Evolutionary conservation across 2,888 invertebrate species (phyloP).

Genomic region (Notodonta ziczac): DNA sequence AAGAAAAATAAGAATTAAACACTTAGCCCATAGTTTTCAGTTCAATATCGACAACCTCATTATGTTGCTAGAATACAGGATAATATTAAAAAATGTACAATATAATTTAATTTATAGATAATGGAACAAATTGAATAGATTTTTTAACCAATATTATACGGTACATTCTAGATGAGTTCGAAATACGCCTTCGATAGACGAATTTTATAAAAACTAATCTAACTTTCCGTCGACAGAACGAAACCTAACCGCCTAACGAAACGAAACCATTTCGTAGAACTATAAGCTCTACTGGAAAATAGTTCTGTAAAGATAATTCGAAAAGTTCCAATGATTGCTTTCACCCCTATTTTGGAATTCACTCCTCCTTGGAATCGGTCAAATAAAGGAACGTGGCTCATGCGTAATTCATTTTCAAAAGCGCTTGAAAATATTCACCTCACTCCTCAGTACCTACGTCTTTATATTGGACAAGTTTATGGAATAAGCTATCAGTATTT

Average conservation of each 20-base stretch:
- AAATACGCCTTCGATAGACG: neutral
- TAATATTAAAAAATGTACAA: too few relatives aligned
- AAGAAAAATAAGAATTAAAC: too few relatives aligned
- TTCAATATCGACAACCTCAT: too few relatives aligned
- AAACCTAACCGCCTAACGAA: slow-evolving; percentile 1
- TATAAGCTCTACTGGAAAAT: slow-evolving; percentile 28
- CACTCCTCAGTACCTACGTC: slow-evolving; percentile 22
- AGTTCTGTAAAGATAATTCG: slow-evolving; percentile 34
- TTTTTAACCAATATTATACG: too few relatives aligned
- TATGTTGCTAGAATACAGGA: too few relatives aligned
- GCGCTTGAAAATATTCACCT: slow-evolving; percentile 38
- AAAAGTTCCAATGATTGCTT: slow-evolving; percentile 36
- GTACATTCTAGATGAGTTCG: neutral
- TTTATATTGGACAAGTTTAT: slow-evolving; percentile 16
- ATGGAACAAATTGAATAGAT: too few relatives aligned
- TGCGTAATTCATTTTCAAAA: slow-evolving; percentile 59
- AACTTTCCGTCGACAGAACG: slow-evolving; percentile 13
- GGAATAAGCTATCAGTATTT: slow-evolving; percentile 7
- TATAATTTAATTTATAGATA: too few relatives aligned
- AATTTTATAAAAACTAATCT: slow-evolving; percentile 15
- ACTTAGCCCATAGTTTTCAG: too few relatives aligned
- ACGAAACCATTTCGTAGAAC: slow-evolving; percentile 18
- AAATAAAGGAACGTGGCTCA: slow-evolving; percentile 59
- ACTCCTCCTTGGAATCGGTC: slow-evolving; percentile 50
- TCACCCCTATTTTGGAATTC: slow-evolving; percentile 49